A percentile compares a stretch with the other conserved stretches of the same genome.
Conservation (phyloP, 2,888 invertebrate genomes). For the Pandemis corylana region DNA sequence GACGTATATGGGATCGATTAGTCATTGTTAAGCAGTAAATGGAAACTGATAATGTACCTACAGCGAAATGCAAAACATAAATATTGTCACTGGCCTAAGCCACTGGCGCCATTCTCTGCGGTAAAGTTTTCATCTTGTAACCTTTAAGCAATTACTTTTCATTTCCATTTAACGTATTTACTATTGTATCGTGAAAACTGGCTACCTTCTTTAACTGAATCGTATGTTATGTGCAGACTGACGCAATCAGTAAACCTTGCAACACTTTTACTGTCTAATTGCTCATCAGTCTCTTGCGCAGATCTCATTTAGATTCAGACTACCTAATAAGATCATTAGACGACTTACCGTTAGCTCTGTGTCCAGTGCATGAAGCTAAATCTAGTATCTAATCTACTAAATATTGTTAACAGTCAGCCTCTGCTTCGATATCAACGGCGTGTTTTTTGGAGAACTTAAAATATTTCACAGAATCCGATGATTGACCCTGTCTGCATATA, state of each 20-base stretch:
- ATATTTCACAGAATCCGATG: neutral
- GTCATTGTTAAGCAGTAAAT: neutral
- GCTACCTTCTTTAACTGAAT: neutral
- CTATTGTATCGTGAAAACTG: neutral
- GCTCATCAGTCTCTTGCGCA: conserved; percentile 13
- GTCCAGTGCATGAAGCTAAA: neutral
- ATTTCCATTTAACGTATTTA: neutral
- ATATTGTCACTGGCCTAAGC: neutral
- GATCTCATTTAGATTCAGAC: conserved; percentile 28
- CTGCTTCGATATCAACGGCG: neutral
- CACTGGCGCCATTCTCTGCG: neutral
- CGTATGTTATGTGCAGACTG: neutral
- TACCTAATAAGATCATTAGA: conserved; percentile 17
- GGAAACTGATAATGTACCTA: neutral
- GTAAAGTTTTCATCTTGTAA: neutral
- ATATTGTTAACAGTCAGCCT: neutral
- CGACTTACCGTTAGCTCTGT: neutral
- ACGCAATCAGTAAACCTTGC: conserved; percentile 24
- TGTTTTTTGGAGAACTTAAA: neutral
- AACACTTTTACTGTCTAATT: conserved; percentile 29
- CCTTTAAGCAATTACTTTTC: neutral
- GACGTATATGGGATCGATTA: neutral
- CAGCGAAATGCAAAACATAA: neutral
- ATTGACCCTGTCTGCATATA: too few species aligned
- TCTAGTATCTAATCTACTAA: neutral